Conservation (phyloP, 2,797 vertebrate genomes). For the Pseudopleuronectes americanus region DNA sequence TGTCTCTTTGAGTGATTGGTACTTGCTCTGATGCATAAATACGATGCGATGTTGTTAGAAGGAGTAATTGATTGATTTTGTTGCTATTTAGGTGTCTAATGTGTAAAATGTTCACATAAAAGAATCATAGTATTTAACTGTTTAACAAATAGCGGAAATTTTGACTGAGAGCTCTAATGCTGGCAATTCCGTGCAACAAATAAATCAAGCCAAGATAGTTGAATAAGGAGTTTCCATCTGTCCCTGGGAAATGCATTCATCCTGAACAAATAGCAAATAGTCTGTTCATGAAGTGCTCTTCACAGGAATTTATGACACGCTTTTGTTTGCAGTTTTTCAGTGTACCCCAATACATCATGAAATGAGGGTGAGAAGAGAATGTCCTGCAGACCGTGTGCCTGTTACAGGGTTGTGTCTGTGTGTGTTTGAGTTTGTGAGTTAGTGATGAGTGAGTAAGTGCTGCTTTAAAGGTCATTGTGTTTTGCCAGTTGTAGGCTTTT, state of each 20-base stretch:
- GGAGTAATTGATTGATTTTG: background rate
- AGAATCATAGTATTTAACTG: too few relatives aligned
- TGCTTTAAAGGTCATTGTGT: background rate
- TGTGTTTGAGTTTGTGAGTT: background rate
- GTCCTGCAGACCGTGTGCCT: too few relatives aligned
- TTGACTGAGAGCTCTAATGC: background rate
- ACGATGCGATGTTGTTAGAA: background rate
- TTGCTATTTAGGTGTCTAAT: background rate
- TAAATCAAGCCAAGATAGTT: slow-evolving; percentile 20
- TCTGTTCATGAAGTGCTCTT: slow-evolving; percentile 26
- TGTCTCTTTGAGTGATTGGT: too few relatives aligned
- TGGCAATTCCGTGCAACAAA: background rate
- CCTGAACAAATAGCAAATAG: slow-evolving; percentile 35
- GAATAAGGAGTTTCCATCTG: slow-evolving; percentile 12
- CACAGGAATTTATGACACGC: slow-evolving; percentile 9
- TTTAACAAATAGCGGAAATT: background rate
- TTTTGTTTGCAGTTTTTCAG: slow-evolving; percentile 8
- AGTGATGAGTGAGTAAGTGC: background rate
- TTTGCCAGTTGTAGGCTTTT: background rate
- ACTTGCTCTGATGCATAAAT: background rate
- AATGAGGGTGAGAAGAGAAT: background rate
- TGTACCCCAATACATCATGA: slow-evolving; percentile 28
- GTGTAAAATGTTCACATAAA: too few relatives aligned
- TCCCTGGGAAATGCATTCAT: slow-evolving; percentile 35
- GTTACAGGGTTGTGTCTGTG: too few relatives aligned